Conservation (phyloP, 1,140 invertebrate genomes). For the Xylocopa sonorina region DNA sequence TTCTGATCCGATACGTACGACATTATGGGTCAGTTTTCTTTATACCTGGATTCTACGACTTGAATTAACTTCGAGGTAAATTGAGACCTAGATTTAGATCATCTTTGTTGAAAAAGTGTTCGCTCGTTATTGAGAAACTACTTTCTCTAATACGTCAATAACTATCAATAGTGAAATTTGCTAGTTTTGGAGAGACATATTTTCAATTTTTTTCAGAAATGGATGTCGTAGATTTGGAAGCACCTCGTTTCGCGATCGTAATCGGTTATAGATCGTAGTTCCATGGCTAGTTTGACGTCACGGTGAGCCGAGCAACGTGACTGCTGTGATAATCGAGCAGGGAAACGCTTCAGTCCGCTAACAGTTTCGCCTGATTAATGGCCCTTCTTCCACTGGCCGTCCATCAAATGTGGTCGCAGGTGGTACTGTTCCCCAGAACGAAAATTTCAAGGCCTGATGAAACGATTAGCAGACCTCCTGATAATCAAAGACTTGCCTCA, state of each 20-base stretch:
- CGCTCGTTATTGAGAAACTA: too few relatives aligned
- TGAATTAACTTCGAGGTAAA: too few relatives aligned
- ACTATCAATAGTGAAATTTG: too few relatives aligned
- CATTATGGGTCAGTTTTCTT: neutral
- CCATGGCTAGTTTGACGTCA: slow-evolving; percentile 30
- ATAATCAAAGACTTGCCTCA: neutral
- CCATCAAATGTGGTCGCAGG: neutral
- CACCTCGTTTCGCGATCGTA: neutral
- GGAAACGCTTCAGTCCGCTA: neutral
- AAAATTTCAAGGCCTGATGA: neutral
- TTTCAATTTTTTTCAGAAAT: too few relatives aligned
- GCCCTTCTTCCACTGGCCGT: slow-evolving; percentile 1
- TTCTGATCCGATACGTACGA: neutral
- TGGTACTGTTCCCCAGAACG: neutral
- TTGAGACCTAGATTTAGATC: neutral
- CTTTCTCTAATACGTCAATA: too few relatives aligned
- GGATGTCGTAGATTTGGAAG: neutral
- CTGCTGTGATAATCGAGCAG: slow-evolving; percentile 21
- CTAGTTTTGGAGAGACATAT: too few relatives aligned
- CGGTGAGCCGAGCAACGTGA: slow-evolving; percentile 36
- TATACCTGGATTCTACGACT: neutral
- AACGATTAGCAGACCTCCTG: too few relatives aligned
- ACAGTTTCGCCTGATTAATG: slow-evolving; percentile 35
- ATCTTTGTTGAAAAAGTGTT: too few relatives aligned
- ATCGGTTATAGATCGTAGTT: slow-evolving; percentile 10